Conservation (phyloP, 2,797 vertebrate genomes). For the Acanthopagrus latus region DNA sequence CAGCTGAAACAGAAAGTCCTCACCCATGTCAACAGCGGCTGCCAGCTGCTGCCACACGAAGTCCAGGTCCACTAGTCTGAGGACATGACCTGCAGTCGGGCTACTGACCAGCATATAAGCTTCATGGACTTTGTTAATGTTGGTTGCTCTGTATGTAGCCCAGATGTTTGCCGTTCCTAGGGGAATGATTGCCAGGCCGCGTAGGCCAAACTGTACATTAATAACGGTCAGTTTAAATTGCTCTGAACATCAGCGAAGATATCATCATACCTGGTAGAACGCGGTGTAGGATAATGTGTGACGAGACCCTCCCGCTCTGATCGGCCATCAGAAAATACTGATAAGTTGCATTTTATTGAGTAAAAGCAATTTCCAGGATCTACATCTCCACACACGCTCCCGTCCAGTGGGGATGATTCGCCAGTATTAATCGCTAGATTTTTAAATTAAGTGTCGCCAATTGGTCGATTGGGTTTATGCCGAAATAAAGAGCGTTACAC, state of each 20-base stretch:
- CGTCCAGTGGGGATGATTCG: not conserved
- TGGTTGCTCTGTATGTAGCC: constrained; percentile 49
- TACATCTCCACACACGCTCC: not conserved
- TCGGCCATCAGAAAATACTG: not conserved
- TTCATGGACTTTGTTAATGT: constrained; percentile 49
- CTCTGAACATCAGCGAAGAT: constrained; percentile 9
- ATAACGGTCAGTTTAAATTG: constrained; percentile 6
- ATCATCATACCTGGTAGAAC: constrained; percentile 20
- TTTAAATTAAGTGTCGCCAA: not conserved
- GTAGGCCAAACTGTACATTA: constrained; percentile 28
- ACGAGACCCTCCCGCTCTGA: not conserved
- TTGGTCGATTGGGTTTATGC: constrained; percentile 11
- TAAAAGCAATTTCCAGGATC: not conserved
- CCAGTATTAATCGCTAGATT: not conserved
- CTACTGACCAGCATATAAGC: constrained; percentile 68
- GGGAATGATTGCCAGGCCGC: constrained; percentile 28
- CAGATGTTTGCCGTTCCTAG: constrained; percentile 16
- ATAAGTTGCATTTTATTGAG: not conserved
- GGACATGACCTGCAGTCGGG: not conserved
- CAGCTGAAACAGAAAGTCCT: constrained; percentile 97
- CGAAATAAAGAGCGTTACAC: constrained; percentile 28
- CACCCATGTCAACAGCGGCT: constrained; percentile 96
- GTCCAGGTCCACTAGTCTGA: constrained; percentile 90
- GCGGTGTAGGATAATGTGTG: not conserved
- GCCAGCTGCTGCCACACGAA: constrained; percentile 94